These are phyloP conservation scores for Microplitis mediator DNA, from an alignment of 1,140 invertebrate genomes.

Conservation along the genomic window DNA sequence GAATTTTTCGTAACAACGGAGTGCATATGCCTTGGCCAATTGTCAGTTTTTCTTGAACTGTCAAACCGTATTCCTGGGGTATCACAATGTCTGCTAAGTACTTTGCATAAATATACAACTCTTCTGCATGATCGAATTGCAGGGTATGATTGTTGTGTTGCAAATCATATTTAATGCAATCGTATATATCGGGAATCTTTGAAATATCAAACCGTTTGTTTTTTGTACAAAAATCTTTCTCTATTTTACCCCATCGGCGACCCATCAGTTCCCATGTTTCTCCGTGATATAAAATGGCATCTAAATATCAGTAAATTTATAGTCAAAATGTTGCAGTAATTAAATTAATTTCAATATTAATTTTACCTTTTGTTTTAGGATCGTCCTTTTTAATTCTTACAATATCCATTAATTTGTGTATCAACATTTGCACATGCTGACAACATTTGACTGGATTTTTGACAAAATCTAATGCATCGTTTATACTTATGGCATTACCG, in stretches of 20 bases:
- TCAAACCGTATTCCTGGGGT: constrained; percentile 99
- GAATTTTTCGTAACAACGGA: constrained; percentile 94
- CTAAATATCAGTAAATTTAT: constrained; percentile 56
- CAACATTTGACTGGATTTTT: constrained; percentile 96
- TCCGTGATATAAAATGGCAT: constrained; percentile 92
- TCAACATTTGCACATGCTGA: constrained; percentile 84
- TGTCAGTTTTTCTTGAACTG: constrained; percentile 92
- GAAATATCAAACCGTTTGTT: constrained; percentile 95
- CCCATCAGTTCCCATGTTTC: constrained; percentile 99
- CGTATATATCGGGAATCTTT: constrained; percentile 99
- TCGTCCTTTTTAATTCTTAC: constrained; percentile 87
- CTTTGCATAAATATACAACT: constrained; percentile 94
- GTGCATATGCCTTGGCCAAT: constrained; percentile 98
- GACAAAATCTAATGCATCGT: constrained; percentile 90
- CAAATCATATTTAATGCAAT: constrained; percentile 99
- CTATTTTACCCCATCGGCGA: constrained; percentile 96
- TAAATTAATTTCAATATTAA: not conserved
- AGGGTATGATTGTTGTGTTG: constrained; percentile 97
- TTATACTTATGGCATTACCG: constrained; percentile 83
- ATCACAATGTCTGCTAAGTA: constrained; percentile 98
- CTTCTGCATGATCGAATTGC: constrained; percentile 92
- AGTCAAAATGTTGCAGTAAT: too few relatives aligned
- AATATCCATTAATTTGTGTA: constrained; percentile 84
- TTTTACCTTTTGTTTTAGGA: constrained; percentile 80
- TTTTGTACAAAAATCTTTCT: constrained; percentile 97